These are phyloP conservation scores for Hydractinia symbiolongicarpus DNA, from an alignment of 30 jellyfish, hydroid and myxozoan species.

Conservation along the genomic window DNA sequence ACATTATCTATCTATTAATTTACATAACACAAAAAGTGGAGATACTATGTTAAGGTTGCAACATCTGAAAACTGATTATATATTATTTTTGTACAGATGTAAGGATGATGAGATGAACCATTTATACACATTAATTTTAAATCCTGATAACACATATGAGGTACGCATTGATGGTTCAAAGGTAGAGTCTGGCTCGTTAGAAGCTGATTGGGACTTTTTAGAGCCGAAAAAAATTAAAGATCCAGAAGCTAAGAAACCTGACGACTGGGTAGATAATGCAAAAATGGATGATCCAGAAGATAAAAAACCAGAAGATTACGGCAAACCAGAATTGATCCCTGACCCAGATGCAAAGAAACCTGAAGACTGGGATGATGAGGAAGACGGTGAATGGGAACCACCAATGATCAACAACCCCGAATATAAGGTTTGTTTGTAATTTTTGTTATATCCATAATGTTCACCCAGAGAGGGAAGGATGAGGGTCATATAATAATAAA, in stretches of 20 bases:
- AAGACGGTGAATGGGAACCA: slow-evolving; percentile 99
- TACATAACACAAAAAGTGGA: not conserved
- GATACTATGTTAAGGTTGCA: not conserved
- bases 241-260: slow-evolving; percentile 94
- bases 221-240: slow-evolving; percentile 93
- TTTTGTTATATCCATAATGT: not conserved
- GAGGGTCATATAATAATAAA: too few species aligned
- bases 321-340: slow-evolving; percentile 90
- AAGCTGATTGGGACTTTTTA: slow-evolving; percentile 90
- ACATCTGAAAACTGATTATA: not conserved
- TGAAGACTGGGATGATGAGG: slow-evolving; percentile 97
- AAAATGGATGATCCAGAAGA: slow-evolving; percentile 97
- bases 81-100: slow-evolving; percentile 41
- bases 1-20: too few species aligned
- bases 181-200: slow-evolving; percentile 79
- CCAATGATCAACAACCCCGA: slow-evolving; percentile 99
- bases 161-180: slow-evolving; percentile 82
- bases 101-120: slow-evolving; percentile 95
- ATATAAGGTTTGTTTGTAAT: slow-evolving; percentile 59
- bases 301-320: slow-evolving; percentile 91
- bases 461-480: too few species aligned
- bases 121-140: slow-evolving; percentile 72
- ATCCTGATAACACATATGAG: slow-evolving; percentile 85
- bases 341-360: slow-evolving; percentile 98
- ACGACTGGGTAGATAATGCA: slow-evolving; percentile 97